Base-by-base conservation (phyloP, 1,140 invertebrate species). In the Lordiphosa stackelbergi region DNA sequence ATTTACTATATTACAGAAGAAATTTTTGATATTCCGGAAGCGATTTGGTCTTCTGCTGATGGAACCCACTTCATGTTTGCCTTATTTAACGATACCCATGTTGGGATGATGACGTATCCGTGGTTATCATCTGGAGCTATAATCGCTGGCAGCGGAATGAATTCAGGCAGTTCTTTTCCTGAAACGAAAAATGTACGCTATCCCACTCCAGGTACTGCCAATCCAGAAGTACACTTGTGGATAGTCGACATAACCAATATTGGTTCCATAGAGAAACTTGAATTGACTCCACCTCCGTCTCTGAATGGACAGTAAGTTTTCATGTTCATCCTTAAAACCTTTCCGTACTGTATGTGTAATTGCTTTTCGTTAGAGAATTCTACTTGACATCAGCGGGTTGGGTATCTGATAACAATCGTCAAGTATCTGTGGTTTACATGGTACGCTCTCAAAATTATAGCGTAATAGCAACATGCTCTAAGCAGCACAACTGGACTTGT, bases 381-480 rank as follows among this genome's bases (percentile, higher is more conserved):
- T 98, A 98, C 89, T 89, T 98, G 74, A 97, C 95, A 84, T 95
- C 95, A 53, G 95, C 96, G 12, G 91, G 93, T 49, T 98, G 96
- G 96, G 91, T 95, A 47, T 93, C 93, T 65, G 65, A 73, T 53
- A 87, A 89, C 46, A 93, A 93, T 79, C 89, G 88, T 51, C 92
- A 95, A 78, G 90, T 97, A 42, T 92, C 94, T 11, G 93, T 96
- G 4, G 93, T 95, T 13, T 98, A 95, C 94, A 93, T 97, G 91
- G 96, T 95, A 73, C 91, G 97, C 66, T 92, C 94, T 34, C 97
- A 98, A 88, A 98, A 97, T 88, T 90, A 94, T 35, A 94, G 93
- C 66, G 90, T 95, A 38, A 91, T 95, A 46, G 94, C 94, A 37
- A 91, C 93, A 28, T 98, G 96, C 86, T 90, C 91, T 10, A 90